Evolutionary conservation across 2,888 invertebrate genomes (phyloP).

Genomic region (Chouioia cunea): DNA sequence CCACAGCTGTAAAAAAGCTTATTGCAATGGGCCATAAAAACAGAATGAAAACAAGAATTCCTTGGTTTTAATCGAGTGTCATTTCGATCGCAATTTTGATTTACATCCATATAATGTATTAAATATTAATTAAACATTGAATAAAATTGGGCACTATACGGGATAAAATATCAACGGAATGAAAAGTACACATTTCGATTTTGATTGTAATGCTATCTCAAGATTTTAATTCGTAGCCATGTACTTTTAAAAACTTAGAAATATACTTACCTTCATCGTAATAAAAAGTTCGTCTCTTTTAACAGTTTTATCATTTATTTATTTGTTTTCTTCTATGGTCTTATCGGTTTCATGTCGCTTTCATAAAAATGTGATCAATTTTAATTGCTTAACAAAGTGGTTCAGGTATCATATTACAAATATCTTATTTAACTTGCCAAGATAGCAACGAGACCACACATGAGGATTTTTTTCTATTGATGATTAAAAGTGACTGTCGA

Average conservation of each 20-base stretch:
- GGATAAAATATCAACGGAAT: too few species aligned
- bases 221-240: too few species aligned
- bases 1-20: conserved; percentile 69
- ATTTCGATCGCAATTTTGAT: too few species aligned
- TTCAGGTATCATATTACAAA: conserved; percentile 66
- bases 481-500: conserved; percentile 56
- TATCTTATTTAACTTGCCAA: conserved; percentile 54
- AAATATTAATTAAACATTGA: conserved; percentile 76
- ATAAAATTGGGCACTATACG: too few species aligned
- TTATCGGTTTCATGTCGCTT: conserved; percentile 70
- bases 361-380: conserved; percentile 69
- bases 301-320: conserved; percentile 67
- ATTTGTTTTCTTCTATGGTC: conserved; percentile 68
- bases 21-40: conserved; percentile 70
- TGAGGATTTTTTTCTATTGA: conserved; percentile 64
- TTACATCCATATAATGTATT: too few species aligned
- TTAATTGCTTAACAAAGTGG: conserved; percentile 69
- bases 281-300: conserved; percentile 71
- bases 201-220: too few species aligned
- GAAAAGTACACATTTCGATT: too few species aligned
- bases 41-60: too few species aligned
- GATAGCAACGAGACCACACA: conserved; percentile 67
- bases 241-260: too few species aligned
- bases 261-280: conserved; percentile 71
- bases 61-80: too few species aligned